These are phyloP conservation scores for Styela clava DNA, from an alignment of 23 tunicate genomes.

Conservation along the genomic window DNA sequence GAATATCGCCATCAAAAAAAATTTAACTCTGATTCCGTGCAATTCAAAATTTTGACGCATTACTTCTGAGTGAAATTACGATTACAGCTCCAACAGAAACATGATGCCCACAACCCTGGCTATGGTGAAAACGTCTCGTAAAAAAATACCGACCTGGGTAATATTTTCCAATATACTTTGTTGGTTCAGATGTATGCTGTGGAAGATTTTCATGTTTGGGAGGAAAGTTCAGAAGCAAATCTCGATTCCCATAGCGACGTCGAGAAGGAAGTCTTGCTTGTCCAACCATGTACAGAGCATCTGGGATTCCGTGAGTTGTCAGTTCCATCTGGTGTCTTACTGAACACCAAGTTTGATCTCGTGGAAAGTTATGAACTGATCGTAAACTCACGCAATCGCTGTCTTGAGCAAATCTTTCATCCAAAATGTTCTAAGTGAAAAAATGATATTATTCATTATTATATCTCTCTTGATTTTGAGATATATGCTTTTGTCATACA, in stretches of 20 bases:
- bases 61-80: no score
- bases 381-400: conserved; percentile 30
- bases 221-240: conserved; percentile 14
- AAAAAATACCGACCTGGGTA: conserved; percentile 94
- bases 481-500: no score
- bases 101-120: no score
- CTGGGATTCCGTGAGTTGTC: conserved; percentile 38
- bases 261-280: conserved; percentile 24
- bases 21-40: no score
- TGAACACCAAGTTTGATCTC: conserved; percentile 11
- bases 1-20: no score
- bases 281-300: conserved; percentile 84
- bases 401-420: conserved; percentile 54
- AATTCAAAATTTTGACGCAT: no score
- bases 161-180: conserved; percentile 52
- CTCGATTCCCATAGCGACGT: conserved; percentile 13
- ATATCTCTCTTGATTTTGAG: no score
- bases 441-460: no score
- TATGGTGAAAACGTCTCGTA: no score
- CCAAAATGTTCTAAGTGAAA: conserved; percentile 50
- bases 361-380: conserved; percentile 28
- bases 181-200: conserved; percentile 4
- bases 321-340: conserved; percentile 5
- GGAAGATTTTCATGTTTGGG: not conserved
- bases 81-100: no score